Conservation (phyloP, 1,140 invertebrate genomes). For the Drosophila miranda region DNA sequence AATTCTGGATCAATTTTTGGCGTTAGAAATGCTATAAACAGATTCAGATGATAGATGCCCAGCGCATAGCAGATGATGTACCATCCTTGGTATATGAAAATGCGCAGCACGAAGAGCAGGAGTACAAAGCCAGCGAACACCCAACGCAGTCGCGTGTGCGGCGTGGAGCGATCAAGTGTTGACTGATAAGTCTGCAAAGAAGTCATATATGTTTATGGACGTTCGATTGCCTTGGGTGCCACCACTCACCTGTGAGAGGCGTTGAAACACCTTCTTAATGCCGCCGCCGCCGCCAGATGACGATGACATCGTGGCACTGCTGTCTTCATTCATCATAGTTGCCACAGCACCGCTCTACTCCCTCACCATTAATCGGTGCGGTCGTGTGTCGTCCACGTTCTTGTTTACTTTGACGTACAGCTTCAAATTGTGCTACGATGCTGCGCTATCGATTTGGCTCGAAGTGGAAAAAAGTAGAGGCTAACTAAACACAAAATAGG, state of each 20-base stretch:
- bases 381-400: background rate
- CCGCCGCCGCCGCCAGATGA: conserved; percentile 54
- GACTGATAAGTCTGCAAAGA: conserved; percentile 84
- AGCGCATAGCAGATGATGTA: conserved; percentile 99
- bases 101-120: conserved; percentile 84
- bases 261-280: conserved; percentile 73
- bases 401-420: conserved; percentile 54
- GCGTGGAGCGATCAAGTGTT: conserved; percentile 86
- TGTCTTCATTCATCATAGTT: conserved; percentile 81
- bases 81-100: conserved; percentile 93
- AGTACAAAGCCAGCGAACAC: conserved; percentile 84
- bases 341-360: conserved; percentile 15
- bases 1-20: conserved; percentile 99
- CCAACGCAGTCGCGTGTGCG: conserved; percentile 85
- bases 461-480: background rate
- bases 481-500: conserved; percentile 37
- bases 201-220: background rate
- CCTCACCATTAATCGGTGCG: conserved; percentile 27
- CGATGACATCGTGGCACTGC: conserved; percentile 52
- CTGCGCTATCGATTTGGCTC: background rate
- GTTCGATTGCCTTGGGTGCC: no score
- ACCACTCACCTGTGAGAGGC: conserved; percentile 72
- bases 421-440: conserved; percentile 5
- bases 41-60: conserved; percentile 99
- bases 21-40: conserved; percentile 99